phyloP scores from a whole-genome alignment of 2,888 invertebrate species.

The Patella caerulea region DNA sequence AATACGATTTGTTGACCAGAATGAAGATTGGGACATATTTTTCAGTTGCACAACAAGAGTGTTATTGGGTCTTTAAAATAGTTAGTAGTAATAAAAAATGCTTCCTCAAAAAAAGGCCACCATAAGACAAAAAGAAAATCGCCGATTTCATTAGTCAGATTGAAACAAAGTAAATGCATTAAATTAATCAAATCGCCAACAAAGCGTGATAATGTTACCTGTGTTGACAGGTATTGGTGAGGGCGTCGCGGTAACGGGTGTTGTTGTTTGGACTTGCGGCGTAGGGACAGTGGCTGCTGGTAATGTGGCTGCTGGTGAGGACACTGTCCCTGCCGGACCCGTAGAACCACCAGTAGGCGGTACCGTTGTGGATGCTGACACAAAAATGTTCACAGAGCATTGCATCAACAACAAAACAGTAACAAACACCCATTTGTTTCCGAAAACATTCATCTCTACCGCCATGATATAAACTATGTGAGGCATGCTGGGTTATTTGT shows the following conservation, averaged over 20 bases:
- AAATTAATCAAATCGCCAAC: neutral
- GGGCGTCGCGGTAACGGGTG: conserved; percentile 27
- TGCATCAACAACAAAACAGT: neutral
- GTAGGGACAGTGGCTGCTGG: conserved; percentile 31
- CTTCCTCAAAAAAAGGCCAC: no score
- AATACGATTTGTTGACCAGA: no score
- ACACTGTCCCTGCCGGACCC: conserved; percentile 10
- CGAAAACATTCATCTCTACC: conserved; percentile 21
- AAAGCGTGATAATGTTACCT: neutral
- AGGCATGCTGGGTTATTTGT: conserved; percentile 13
- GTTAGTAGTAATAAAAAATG: no score
- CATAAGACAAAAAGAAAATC: no score
- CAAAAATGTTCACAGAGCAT: neutral
- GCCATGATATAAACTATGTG: conserved; percentile 38
- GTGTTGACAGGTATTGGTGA: conserved; percentile 17
- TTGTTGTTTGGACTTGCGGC: conserved; percentile 31
- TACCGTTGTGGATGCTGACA: neutral
- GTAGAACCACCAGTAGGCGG: conserved; percentile 11
- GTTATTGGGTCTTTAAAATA: no score
- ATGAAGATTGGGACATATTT: no score
- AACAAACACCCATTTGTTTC: conserved; percentile 4
- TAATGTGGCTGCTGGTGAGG: conserved; percentile 13
- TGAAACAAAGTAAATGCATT: neutral
- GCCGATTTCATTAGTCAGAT: neutral
- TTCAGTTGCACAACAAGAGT: no score